These are phyloP conservation scores for Gallinago solitaria DNA, from an alignment of 2,797 vertebrate genomes.

Conservation along the genomic window DNA sequence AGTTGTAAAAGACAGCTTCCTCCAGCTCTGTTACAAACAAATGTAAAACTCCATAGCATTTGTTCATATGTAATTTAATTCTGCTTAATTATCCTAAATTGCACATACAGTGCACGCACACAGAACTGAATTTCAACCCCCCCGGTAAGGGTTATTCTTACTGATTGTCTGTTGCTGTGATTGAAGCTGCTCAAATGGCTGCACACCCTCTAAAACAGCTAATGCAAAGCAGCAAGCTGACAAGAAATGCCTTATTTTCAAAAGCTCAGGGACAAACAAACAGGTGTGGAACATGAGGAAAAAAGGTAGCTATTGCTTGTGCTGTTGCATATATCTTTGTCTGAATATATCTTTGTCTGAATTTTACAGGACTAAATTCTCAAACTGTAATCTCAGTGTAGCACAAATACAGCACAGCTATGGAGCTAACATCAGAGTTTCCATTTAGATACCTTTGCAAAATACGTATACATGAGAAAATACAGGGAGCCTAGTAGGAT, in stretches of 20 bases:
- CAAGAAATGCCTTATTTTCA: background rate
- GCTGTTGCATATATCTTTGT: background rate
- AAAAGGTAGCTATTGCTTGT: no score
- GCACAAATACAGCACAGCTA: background rate
- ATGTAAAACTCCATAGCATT: background rate
- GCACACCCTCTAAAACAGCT: background rate
- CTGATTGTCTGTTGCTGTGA: fast-evolving
- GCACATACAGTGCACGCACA: background rate
- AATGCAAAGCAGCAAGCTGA: background rate
- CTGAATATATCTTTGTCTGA: background rate
- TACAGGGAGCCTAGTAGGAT: background rate
- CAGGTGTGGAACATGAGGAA: background rate
- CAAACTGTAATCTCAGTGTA: background rate
- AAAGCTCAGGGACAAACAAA: background rate
- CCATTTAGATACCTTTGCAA: background rate
- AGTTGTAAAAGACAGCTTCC: background rate
- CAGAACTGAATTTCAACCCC: background rate
- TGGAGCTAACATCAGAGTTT: background rate
- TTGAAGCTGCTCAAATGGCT: background rate
- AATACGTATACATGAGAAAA: background rate
- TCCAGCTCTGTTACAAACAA: background rate
- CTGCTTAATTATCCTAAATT: background rate
- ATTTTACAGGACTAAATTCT: background rate
- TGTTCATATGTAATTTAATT: background rate
- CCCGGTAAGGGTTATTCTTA: background rate